phyloP scores from a whole-genome alignment of 2,888 invertebrate species.

The Callimorpha dominula region DNA sequence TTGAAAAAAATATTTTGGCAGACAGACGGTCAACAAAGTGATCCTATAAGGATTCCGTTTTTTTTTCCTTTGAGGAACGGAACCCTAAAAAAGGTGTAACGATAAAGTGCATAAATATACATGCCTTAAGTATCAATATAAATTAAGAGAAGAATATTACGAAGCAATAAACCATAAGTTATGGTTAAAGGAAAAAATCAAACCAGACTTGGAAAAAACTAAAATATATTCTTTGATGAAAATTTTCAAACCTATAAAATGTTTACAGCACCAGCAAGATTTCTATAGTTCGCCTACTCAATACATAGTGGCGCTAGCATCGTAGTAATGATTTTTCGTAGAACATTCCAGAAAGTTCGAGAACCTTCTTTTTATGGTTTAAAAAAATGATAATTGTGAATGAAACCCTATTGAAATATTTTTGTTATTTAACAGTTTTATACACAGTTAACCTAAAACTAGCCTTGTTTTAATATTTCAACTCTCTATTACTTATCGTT shows the following conservation, averaged over 20 bases:
- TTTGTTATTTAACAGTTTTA: neutral
- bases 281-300: constrained; percentile 53
- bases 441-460: neutral
- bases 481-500: constrained; percentile 40
- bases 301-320: constrained; percentile 54
- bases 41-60: too few species aligned
- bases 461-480: constrained; percentile 18
- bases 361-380: constrained; percentile 63
- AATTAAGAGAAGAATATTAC: neutral
- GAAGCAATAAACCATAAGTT: neutral
- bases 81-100: too few species aligned
- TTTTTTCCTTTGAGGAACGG: too few species aligned
- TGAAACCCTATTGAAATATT: constrained; percentile 32
- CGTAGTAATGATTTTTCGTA: constrained; percentile 20
- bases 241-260: constrained; percentile 44
- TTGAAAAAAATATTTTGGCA: too few species aligned
- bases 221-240: neutral
- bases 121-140: neutral
- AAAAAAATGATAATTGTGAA: constrained; percentile 36
- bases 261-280: constrained; percentile 54
- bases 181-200: neutral
- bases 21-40: too few species aligned
- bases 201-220: neutral
- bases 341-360: constrained; percentile 70
- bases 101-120: neutral